Evolutionary conservation across 2,888 invertebrate genomes (phyloP), one percentile per base, ranked within the genome.

Genomic region (Noctua janthina): DNA sequence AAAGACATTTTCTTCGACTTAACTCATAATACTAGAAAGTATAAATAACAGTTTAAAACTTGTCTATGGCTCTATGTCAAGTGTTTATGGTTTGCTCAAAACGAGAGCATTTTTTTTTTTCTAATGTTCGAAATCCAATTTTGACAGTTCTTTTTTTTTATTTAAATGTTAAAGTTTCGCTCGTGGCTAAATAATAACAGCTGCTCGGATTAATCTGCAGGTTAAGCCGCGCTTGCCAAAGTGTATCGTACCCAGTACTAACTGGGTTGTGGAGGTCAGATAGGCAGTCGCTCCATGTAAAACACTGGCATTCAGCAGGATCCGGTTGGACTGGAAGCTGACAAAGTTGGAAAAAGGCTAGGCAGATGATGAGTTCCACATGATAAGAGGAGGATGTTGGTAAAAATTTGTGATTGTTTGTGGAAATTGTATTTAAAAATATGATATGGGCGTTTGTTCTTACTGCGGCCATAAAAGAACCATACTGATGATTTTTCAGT

Each of bases 51-150:
- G 84, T 84, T 87, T 84, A 73, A 79, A 84, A 87, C 87, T 87
- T 87, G 87, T 85, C 84, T 89, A 89, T 88, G 89, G 81, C 87
- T 87, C 79, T 89, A 84, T 88, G 89, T 87, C 87, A 87, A 88
- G 89, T 88, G 84, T 81, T 87, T 83, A 87, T 88, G 78, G 79
- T 79, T n/a, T 67, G 46, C 35, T 87, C 67, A 51, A 79, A 87
- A 88, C 59, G 70, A 79, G 87, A 87, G 81, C 84, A 87, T 23
- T 29, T 46, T 62, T 43, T 67, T 68, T 71, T 72, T 29, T 56
- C 11, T 62, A 46, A 29, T 74, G 29, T 77, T 82, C 23, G 73
- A 70, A 74, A 23, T 84, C 2, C 54, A 39, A 49, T 59, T 77
- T 81, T 74, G 69, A 85, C 68, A 54, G 81, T 54, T 68, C 7